Conservation (phyloP, 92 coral and sea anemone genomes). For the Epizoanthus fatuus region DNA sequence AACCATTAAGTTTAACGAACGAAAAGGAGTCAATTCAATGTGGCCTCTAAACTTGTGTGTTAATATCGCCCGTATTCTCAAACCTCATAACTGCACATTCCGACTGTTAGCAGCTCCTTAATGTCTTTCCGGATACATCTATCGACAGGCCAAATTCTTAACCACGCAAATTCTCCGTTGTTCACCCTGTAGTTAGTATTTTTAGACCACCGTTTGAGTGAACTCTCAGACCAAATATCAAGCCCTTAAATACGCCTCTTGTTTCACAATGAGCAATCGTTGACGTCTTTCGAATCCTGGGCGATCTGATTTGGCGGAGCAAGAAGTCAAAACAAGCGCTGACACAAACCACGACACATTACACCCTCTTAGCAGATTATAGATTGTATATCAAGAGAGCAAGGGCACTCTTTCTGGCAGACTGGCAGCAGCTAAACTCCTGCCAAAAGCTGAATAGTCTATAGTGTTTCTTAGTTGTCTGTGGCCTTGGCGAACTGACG, state of each 20-base stretch:
- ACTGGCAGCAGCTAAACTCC: conserved; percentile 35
- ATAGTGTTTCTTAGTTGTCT: conserved; percentile 8
- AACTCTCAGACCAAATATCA: background rate
- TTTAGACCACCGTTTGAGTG: background rate
- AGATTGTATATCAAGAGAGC: background rate
- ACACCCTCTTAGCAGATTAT: conserved; percentile 29
- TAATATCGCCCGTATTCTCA: too few species aligned
- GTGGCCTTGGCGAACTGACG: background rate
- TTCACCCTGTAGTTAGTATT: background rate
- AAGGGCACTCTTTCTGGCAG: conserved; percentile 31
- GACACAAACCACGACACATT: conserved; percentile 43
- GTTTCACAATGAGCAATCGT: conserved; percentile 31
- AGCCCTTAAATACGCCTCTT: conserved; percentile 14
- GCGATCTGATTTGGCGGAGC: conserved; percentile 43
- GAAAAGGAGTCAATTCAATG: conserved; percentile 18
- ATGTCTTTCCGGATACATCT: conserved; percentile 10
- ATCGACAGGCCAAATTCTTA: background rate
- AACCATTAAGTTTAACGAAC: conserved; percentile 20
- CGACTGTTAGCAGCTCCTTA: conserved; percentile 41
- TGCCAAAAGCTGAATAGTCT: conserved; percentile 32
- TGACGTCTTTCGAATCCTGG: conserved; percentile 40
- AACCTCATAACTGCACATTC: conserved; percentile 22
- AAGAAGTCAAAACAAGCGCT: conserved; percentile 43
- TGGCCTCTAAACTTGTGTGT: background rate
- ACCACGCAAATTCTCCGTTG: background rate